Evolutionary conservation across 2,797 vertebrate genomes (phyloP), one percentile per base, ranked within the genome.

Genomic region (Crotalus adamanteus): DNA sequence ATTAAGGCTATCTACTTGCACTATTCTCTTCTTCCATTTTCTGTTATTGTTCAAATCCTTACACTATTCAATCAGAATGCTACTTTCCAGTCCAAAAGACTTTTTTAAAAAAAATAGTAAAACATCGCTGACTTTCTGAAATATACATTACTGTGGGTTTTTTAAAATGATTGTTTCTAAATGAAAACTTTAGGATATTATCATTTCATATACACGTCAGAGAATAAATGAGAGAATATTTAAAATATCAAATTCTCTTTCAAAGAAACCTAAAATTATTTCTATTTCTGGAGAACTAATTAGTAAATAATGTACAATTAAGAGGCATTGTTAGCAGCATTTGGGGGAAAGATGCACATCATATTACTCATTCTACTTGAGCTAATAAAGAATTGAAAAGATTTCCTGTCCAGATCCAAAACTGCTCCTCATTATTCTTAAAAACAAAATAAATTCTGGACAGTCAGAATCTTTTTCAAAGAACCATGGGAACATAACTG

Each of bases 121-220:
- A 1, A 53, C 42, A n/a, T 9, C 51, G 31, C 56, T 13, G 0
- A 61, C 61, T 88, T 93, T 11, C 7, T 25, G 86, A 86, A 91
- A 0, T 1, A 89, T 28, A 26, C 57, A 37, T 90, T 20, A 83
- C 61, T 26, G 11, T 47, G 63, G 5, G 63, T 16, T n/a, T 37
- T 73, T 78, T 78, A 37, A 7, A 37, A 73, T 2, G n/a, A 57
- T 16, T 51, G 5, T 55, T 78, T 26, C 55, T 51, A 83, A 89
- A 51, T 83, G 88, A 14, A 47, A 57, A 0, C 2, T 26, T 37
- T 90, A 9, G 11, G 25, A 25, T 25, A 31, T 4, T 53, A 86
- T 28, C 13, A 3, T 28, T 88, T 56, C 69, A 11, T 12, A 31
- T 0, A 1, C 0, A 0, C 37, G 31, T 0, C 16, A 65, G 26